These are phyloP conservation scores for Brachyalestes nurse DNA, from an alignment of 2,797 vertebrate species.

Conservation along the genomic window DNA sequence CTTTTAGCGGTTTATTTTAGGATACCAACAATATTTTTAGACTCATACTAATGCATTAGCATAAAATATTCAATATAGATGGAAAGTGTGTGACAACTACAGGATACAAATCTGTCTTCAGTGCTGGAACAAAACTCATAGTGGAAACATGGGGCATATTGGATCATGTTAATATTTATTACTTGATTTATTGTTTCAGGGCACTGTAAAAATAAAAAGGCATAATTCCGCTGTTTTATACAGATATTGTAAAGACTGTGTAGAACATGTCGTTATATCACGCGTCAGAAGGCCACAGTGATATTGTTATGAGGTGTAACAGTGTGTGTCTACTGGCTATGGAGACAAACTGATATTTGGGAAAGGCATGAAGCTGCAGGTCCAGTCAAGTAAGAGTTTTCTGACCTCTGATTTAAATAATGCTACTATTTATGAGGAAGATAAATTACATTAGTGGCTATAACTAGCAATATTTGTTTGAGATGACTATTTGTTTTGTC, in stretches of 20 bases:
- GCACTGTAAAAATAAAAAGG: neutral
- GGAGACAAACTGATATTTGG: conserved; percentile 33
- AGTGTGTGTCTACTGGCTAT: conserved; percentile 36
- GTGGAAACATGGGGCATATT: conserved; percentile 8
- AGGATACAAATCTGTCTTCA: conserved; percentile 44
- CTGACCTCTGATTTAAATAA: neutral
- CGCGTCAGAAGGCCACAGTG: no score
- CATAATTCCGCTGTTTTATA: neutral
- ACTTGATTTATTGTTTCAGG: no score
- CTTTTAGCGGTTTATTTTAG: no score
- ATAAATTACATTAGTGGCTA: no score
- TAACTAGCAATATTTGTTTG: no score
- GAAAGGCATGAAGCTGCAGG: conserved; percentile 28
- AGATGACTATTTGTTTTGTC: no score
- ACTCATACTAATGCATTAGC: no score
- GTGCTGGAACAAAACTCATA: conserved; percentile 41
- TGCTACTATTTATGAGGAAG: neutral
- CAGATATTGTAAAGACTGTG: neutral
- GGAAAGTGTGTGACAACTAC: conserved; percentile 39
- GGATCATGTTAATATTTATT: no score
- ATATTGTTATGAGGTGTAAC: conserved; percentile 3
- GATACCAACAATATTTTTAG: no score
- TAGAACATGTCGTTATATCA: no score
- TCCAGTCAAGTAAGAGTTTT: conserved; percentile 13
- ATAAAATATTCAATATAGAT: no score